Percentiles rank a stretch among this genome's conserved stretches.
Conservation (phyloP, 2,888 invertebrate genomes). For the Thymelicus lineola region DNA sequence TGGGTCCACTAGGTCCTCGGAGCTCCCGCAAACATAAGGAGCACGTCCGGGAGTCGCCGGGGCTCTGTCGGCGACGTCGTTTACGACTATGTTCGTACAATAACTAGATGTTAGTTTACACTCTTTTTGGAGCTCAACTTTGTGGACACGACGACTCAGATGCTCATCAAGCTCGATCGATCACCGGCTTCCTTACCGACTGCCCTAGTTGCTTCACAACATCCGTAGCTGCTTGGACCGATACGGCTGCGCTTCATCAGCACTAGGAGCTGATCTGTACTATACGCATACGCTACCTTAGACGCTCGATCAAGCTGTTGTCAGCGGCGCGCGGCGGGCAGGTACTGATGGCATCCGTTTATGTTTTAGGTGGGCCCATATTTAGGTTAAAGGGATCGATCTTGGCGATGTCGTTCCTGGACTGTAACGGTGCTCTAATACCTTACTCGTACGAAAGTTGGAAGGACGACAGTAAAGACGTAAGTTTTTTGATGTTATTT, state of each 20-base stretch:
- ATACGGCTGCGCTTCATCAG: constrained; percentile 29
- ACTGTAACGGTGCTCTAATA: constrained; percentile 96
- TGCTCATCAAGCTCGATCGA: constrained; percentile 35
- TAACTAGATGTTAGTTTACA: constrained; percentile 39
- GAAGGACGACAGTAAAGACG: constrained; percentile 93
- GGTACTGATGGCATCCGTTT: neutral
- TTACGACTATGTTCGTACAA: constrained; percentile 39
- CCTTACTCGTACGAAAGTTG: constrained; percentile 96
- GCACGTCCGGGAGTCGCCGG: constrained; percentile 32
- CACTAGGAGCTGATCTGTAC: constrained; percentile 24
- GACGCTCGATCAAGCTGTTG: constrained; percentile 12
- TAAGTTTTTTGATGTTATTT: constrained; percentile 52
- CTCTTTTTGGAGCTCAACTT: constrained; percentile 38
- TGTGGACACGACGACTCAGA: constrained; percentile 37
- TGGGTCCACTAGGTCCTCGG: constrained; percentile 34
- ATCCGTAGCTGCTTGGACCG: constrained; percentile 32
- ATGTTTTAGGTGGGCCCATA: constrained; percentile 93
- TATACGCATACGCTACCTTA: constrained; percentile 28
- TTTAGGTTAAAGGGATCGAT: constrained; percentile 98
- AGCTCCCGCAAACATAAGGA: constrained; percentile 33
- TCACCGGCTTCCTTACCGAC: constrained; percentile 28
- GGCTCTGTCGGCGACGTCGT: constrained; percentile 36
- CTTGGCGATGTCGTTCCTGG: constrained; percentile 97
- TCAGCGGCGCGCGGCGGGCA: neutral
- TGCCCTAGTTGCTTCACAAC: constrained; percentile 27